Evolutionary conservation across 2,888 invertebrate species (phyloP), one percentile per base, ranked within the genome.

Genomic region (Synanthedon tipuliformis): DNA sequence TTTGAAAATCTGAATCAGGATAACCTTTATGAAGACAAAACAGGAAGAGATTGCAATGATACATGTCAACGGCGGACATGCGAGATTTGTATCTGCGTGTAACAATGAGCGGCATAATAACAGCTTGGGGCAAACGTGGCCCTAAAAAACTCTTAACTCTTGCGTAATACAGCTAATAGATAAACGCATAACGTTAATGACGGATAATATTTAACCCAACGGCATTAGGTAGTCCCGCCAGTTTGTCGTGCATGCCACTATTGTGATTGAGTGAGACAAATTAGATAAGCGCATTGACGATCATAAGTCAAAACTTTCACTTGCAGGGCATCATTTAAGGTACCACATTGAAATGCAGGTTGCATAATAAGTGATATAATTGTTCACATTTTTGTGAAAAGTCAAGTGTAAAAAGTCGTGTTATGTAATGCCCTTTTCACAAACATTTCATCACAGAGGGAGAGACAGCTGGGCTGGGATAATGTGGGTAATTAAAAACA

Each of bases 101-200:
- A 13, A 45, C 45, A 45, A 45, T 45, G 45, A 49, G 62, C 62
- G 55, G 60, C 66, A 63, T 73, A 72, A 76, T 69, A 67, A 74
- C 66, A 63, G 78, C 81, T 73, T 57, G 61, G 63, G 73, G 80
- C 75, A 68, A 73, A 73, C 74, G 70, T 75, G 74, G 18, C 45
- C 45, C 45, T 45, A n/a, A 15, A 45, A 15, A 23, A 2, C 23
- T 16, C 49, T 16, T 45, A 72, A 70, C 64, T 63, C 61, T 83
- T 84, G 81, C 75, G 73, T 76, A 80, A 85, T 65, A 59, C 60
- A 61, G 61, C 75, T 80, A 81, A 82, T 77, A 79, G 80, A 79
- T 81, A 82, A 34, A 83, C 75, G 74, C 77, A 78, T 81, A 80
- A 78, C 73, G 73, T 74, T 80, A 82, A 84, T 82, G 81, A 83